Evolutionary conservation across 2,888 invertebrate genomes (phyloP).

Genomic region (Oxystoma pomonae): DNA sequence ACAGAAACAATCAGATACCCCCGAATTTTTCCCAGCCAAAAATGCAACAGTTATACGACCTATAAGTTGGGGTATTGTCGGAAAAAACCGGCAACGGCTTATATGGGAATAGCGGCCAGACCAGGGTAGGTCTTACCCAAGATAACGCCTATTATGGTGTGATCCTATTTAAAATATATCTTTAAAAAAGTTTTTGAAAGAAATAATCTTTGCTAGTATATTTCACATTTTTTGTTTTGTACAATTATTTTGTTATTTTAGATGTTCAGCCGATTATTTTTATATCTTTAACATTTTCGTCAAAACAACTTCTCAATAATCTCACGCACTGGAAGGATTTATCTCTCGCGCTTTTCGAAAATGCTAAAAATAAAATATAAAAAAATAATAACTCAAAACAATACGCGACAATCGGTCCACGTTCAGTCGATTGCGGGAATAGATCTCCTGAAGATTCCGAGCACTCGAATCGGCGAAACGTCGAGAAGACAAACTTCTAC

Average conservation of each 20-base stretch:
- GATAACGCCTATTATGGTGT: no score
- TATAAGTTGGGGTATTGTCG: slow-evolving; percentile 23
- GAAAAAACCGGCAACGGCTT: slow-evolving; percentile 13
- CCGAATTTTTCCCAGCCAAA: slow-evolving; percentile 16
- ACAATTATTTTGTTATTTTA: neutral
- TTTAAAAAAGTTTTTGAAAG: neutral
- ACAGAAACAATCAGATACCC: slow-evolving; percentile 18
- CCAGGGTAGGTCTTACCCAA: slow-evolving; percentile 24
- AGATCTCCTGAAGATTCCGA: no score
- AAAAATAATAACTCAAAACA: no score
- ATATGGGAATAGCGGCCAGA: slow-evolving; percentile 23
- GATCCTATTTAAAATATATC: neutral
- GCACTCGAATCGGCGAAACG: no score
- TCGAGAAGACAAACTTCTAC: no score
- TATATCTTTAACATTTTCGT: no score
- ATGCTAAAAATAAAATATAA: no score
- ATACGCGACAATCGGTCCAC: no score
- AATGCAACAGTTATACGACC: slow-evolving; percentile 20
- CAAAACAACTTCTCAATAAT: no score
- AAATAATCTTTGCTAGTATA: neutral
- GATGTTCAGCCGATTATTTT: neutral
- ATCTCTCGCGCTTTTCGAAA: no score
- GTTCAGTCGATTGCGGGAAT: no score
- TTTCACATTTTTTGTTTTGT: neutral
- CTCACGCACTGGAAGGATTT: no score